phyloP scores from a whole-genome alignment of 2,888 invertebrate genomes.

The Acanthacorydalis orientalis region DNA sequence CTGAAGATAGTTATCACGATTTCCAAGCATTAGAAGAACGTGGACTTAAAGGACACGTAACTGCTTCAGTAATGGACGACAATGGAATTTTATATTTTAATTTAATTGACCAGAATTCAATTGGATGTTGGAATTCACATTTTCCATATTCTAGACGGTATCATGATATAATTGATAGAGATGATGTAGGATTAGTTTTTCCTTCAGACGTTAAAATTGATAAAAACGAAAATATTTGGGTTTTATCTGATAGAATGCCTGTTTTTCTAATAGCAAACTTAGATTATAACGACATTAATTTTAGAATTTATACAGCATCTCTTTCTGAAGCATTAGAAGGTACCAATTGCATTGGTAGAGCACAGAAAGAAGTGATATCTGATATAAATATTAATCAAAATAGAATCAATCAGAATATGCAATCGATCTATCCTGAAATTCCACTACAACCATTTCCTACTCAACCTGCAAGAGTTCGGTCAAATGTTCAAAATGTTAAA shows the following conservation, averaged over 20 bases:
- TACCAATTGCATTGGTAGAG: slow-evolving; percentile 40
- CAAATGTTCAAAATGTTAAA: too few species aligned
- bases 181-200: slow-evolving; percentile 59
- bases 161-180: slow-evolving; percentile 53
- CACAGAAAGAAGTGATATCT: background rate
- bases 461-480: too few species aligned
- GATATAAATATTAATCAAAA: background rate
- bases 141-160: slow-evolving; percentile 46
- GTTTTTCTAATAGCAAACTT: slow-evolving; percentile 51
- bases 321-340: slow-evolving; percentile 45
- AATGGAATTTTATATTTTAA: slow-evolving; percentile 60
- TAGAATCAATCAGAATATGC: too few species aligned
- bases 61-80: slow-evolving; percentile 57
- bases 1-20: slow-evolving; percentile 51
- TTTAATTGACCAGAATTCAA: slow-evolving; percentile 62
- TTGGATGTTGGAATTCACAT: slow-evolving; percentile 67
- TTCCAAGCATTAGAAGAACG: slow-evolving; percentile 49
- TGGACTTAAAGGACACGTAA: slow-evolving; percentile 50
- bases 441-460: too few species aligned
- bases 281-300: slow-evolving; percentile 61
- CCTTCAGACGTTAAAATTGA: slow-evolving; percentile 68
- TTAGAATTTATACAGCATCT: slow-evolving; percentile 55
- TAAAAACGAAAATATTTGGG: slow-evolving; percentile 54
- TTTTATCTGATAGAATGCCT: slow-evolving; percentile 69
- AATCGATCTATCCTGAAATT: too few species aligned